These are phyloP conservation scores for Teinopalpus imperialis DNA, from an alignment of 2,888 invertebrate species.

Conservation along the genomic window DNA sequence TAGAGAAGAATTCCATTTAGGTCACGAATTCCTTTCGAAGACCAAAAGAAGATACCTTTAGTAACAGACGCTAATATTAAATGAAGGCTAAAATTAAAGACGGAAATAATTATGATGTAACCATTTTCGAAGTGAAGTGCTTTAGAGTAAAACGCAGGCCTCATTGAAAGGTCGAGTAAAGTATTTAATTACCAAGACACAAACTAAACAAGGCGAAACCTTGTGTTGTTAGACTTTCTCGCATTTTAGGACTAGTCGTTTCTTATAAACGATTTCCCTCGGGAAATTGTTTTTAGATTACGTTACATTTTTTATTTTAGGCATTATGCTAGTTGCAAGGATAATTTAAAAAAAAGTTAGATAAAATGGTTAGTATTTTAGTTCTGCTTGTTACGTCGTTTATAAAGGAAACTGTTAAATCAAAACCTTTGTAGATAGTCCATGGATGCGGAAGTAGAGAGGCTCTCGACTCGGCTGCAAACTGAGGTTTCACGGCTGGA, in stretches of 20 bases:
- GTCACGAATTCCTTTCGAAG: no score
- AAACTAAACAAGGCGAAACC: slow-evolving; percentile 42
- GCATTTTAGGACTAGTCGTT: slow-evolving; percentile 29
- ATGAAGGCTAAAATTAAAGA: slow-evolving; percentile 20
- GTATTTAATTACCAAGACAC: slow-evolving; percentile 63
- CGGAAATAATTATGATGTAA: slow-evolving; percentile 41
- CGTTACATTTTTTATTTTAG: no score
- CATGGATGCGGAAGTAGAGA: slow-evolving; percentile 30
- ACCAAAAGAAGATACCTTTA: no score
- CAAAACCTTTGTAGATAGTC: slow-evolving; percentile 1
- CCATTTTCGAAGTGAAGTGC: slow-evolving; percentile 39
- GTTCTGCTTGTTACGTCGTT: not conserved
- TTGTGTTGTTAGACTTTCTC: slow-evolving; percentile 29
- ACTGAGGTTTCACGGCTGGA: slow-evolving; percentile 39
- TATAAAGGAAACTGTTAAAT: not conserved
- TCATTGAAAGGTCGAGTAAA: slow-evolving; percentile 50
- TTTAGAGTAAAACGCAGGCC: slow-evolving; percentile 41
- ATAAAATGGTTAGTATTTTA: not conserved
- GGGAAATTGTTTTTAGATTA: slow-evolving; percentile 4
- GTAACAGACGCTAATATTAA: slow-evolving; percentile 20
- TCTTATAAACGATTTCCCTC: slow-evolving; percentile 16
- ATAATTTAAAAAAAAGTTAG: no score
- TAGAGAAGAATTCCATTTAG: slow-evolving; percentile 5
- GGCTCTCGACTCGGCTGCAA: slow-evolving; percentile 36
- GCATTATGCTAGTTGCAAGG: no score